Evolutionary conservation across 2,888 invertebrate species (phyloP).

Genomic region (Papilio elwesi): DNA sequence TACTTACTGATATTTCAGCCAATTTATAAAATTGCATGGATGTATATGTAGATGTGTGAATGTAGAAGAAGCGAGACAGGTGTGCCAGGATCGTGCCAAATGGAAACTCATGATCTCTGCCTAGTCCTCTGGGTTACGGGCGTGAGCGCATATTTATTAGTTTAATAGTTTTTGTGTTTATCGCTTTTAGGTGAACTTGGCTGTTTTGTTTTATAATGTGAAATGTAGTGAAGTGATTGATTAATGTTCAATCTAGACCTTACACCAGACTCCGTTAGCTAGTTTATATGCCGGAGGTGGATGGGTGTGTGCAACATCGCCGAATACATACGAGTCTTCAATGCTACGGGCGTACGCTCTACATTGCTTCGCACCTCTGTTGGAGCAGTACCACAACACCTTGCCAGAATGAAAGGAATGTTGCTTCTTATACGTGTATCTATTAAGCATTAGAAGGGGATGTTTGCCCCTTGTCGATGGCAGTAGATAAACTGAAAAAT

Average conservation of each 20-base stretch:
- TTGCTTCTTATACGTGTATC: conserved; percentile 45
- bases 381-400: conserved; percentile 47
- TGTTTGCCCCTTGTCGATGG: conserved; percentile 33
- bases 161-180: too few relatives aligned
- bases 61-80: too few relatives aligned
- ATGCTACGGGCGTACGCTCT: conserved; percentile 37
- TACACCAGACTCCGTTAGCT: conserved; percentile 46
- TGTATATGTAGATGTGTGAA: too few relatives aligned
- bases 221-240: too few relatives aligned
- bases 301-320: conserved; percentile 53
- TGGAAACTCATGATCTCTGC: too few relatives aligned
- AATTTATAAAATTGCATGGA: too few relatives aligned
- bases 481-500: conserved; percentile 29
- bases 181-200: too few relatives aligned
- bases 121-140: too few relatives aligned
- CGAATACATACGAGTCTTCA: conserved; percentile 32
- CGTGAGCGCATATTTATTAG: too few relatives aligned
- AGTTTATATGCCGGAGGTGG: conserved; percentile 46
- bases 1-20: too few relatives aligned
- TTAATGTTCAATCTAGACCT: neutral
- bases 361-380: conserved; percentile 28
- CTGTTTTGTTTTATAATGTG: neutral
- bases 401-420: conserved; percentile 38
- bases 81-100: too few relatives aligned
- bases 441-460: conserved; percentile 34